Conservation (phyloP, 2,888 invertebrate species). For the Metopia argyrocephala region DNA sequence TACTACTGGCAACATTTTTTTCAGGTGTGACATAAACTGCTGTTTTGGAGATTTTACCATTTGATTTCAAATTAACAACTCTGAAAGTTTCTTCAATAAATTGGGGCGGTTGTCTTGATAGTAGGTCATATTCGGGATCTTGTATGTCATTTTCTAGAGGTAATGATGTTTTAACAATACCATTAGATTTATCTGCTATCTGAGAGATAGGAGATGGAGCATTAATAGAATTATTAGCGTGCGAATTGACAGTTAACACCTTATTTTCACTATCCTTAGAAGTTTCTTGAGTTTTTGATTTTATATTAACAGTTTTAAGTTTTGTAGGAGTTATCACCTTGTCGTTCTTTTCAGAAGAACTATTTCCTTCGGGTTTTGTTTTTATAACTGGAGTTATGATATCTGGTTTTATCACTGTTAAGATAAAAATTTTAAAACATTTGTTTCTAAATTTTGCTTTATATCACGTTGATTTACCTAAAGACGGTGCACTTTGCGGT, state of each 20-base stretch:
- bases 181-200: background rate
- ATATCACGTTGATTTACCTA: conserved; percentile 80
- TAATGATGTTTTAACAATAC: conserved; percentile 30
- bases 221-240: background rate
- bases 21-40: conserved; percentile 59
- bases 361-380: conserved; percentile 69
- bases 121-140: conserved; percentile 90
- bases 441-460: background rate
- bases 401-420: conserved; percentile 30
- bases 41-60: conserved; percentile 73
- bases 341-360: conserved; percentile 55
- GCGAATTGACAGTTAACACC: conserved; percentile 14
- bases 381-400: conserved; percentile 67
- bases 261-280: conserved; percentile 32
- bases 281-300: conserved; percentile 41
- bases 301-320: conserved; percentile 63
- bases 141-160: conserved; percentile 84
- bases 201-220: background rate
- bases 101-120: conserved; percentile 91
- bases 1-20: conserved; percentile 69
- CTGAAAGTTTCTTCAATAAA: conserved; percentile 91
- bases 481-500: conserved; percentile 87
- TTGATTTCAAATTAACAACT: conserved; percentile 88
- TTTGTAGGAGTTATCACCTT: conserved; percentile 70
- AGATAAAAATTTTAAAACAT: background rate